Evolutionary conservation across 2,113 vertebrate species (phyloP).

Genomic region (Tragelaphus buxtoni): DNA sequence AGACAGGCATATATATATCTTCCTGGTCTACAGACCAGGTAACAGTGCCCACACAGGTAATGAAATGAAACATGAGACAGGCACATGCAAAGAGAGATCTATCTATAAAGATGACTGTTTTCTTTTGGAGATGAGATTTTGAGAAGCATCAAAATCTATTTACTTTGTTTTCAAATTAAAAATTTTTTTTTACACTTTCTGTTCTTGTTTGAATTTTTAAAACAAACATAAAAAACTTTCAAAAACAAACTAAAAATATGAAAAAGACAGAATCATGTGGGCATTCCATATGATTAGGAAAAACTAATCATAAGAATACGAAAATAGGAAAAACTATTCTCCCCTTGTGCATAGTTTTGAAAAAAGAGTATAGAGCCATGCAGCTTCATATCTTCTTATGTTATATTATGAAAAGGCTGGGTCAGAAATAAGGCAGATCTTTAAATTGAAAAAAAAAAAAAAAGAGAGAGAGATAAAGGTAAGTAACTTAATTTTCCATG

Average conservation of each 20-base stretch:
- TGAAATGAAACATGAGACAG: not conserved
- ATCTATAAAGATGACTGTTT: not conserved
- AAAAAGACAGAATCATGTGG: not conserved
- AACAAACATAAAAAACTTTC: not conserved
- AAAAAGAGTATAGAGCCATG: not conserved
- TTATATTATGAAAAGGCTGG: not conserved
- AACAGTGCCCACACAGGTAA: not conserved
- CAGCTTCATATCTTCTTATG: not conserved
- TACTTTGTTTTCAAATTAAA: not conserved
- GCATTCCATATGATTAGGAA: not conserved
- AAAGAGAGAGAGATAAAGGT: not conserved
- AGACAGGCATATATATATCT: not conserved
- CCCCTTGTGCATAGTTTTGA: not conserved
- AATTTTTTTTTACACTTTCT: not conserved
- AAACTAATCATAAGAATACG: too few species aligned
- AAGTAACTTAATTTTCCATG: not conserved
- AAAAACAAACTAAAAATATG: slow-evolving; percentile 13
- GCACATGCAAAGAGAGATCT: not conserved
- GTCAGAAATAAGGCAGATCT: not conserved
- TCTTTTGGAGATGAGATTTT: slow-evolving; percentile 4
- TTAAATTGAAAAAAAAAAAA: not conserved
- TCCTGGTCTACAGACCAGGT: not conserved
- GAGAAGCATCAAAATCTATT: not conserved
- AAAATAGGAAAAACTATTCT: not conserved
- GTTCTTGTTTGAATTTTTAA: not conserved